These are phyloP conservation scores for Stramonita haemastoma DNA, from an alignment of 2,888 invertebrate species.

Conservation along the genomic window DNA sequence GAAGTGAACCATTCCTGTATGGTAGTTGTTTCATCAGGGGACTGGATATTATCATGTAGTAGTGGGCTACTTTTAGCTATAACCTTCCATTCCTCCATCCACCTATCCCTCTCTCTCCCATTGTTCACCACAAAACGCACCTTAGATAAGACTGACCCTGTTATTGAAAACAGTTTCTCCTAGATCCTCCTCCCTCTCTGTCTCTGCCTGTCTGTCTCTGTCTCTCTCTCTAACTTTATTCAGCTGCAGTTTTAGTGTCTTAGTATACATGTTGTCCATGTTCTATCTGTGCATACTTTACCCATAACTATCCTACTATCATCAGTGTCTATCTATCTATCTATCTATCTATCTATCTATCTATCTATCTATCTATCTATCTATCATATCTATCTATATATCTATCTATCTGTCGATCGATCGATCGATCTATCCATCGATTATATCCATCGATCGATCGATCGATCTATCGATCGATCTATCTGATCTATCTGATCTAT, in stretches of 20 bases:
- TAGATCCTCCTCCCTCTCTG: background rate
- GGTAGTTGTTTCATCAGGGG: no score
- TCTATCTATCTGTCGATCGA: background rate
- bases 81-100: background rate
- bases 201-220: background rate
- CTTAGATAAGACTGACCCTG: background rate
- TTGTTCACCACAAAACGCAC: background rate
- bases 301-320: background rate
- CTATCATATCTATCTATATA: background rate
- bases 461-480: no score
- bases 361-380: background rate
- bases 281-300: background rate
- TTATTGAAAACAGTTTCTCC: background rate
- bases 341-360: background rate
- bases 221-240: background rate
- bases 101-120: background rate
- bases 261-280: background rate
- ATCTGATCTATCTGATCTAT: no score
- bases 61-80: no score
- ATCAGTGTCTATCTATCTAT: background rate
- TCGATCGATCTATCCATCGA: background rate
- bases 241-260: background rate
- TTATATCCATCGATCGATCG: no score
- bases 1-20: no score
- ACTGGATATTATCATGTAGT: no score